Percentiles rank a stretch among this genome's conserved stretches.
Evolutionary conservation across 2,888 invertebrate genomes (phyloP).

Genomic region (Nudaria mundana): DNA sequence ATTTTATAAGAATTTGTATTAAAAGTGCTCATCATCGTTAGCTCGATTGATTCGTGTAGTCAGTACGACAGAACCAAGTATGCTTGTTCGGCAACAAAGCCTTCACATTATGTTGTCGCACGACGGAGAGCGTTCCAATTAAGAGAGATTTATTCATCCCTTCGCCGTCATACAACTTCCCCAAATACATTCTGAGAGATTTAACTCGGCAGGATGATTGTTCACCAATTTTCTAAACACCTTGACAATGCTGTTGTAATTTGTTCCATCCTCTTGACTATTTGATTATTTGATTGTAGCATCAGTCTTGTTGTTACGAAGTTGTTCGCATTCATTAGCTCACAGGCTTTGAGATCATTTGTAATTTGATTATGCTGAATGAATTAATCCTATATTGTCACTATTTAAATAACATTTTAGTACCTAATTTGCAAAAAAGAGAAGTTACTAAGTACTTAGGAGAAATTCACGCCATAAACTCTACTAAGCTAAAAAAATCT

Average conservation of each 20-base stretch:
- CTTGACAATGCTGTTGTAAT: conserved; percentile 69
- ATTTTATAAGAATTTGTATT: conserved; percentile 48
- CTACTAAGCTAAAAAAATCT: no score
- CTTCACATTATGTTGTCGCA: conserved; percentile 71
- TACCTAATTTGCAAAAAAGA: conserved; percentile 40
- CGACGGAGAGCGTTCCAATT: conserved; percentile 68
- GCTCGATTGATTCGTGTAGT: conserved; percentile 60
- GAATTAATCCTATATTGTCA: conserved; percentile 51
- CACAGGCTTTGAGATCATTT: conserved; percentile 59
- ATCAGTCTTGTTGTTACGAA: conserved; percentile 51
- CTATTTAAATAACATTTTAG: conserved; percentile 44
- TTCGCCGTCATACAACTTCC: conserved; percentile 59
- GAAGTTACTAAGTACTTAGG: no score
- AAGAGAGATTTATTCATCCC: conserved; percentile 75
- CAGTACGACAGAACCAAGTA: conserved; percentile 54
- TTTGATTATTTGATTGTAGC: conserved; percentile 61
- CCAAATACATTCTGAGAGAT: conserved; percentile 72
- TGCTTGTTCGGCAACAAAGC: conserved; percentile 63
- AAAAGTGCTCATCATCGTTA: conserved; percentile 63
- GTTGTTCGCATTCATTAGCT: conserved; percentile 64
- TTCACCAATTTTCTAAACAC: conserved; percentile 77
- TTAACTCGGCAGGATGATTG: conserved; percentile 72
- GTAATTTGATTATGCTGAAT: conserved; percentile 49
- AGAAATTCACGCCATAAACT: no score
- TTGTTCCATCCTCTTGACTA: conserved; percentile 69